Conservation (phyloP, 2,888 invertebrate genomes). For the Eilema griseolum region DNA sequence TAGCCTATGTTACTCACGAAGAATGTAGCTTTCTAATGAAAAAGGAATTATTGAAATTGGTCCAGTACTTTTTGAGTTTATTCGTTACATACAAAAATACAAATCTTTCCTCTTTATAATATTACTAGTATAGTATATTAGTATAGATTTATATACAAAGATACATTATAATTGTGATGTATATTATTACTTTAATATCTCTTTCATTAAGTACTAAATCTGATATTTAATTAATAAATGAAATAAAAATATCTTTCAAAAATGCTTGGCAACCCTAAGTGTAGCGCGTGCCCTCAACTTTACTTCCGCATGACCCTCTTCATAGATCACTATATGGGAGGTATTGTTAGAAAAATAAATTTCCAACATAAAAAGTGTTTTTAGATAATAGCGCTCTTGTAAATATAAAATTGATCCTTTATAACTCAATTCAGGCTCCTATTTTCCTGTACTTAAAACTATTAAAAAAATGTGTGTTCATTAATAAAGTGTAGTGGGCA, state of each 20-base stretch:
- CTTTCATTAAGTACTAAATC: too few relatives aligned
- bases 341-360: conserved; percentile 8
- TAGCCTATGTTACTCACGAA: too few relatives aligned
- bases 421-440: neutral
- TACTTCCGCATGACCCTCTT: conserved; percentile 18
- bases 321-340: conserved; percentile 17
- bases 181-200: neutral
- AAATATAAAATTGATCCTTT: neutral
- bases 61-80: too few relatives aligned
- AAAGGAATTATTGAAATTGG: too few relatives aligned
- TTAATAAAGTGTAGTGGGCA: neutral
- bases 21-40: too few relatives aligned
- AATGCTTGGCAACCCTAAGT: conserved; percentile 17
- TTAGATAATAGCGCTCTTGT: neutral
- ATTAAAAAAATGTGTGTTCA: neutral
- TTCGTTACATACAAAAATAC: too few relatives aligned
- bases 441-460: neutral
- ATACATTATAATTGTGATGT: neutral
- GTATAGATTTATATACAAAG: too few relatives aligned
- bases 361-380: conserved; percentile 10
- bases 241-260: too few relatives aligned
- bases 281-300: conserved; percentile 20
- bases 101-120: too few relatives aligned
- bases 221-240: neutral
- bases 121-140: too few relatives aligned